Evolutionary conservation across 2,113 vertebrate genomes (phyloP).

Genomic region (Aegypius monachus): DNA sequence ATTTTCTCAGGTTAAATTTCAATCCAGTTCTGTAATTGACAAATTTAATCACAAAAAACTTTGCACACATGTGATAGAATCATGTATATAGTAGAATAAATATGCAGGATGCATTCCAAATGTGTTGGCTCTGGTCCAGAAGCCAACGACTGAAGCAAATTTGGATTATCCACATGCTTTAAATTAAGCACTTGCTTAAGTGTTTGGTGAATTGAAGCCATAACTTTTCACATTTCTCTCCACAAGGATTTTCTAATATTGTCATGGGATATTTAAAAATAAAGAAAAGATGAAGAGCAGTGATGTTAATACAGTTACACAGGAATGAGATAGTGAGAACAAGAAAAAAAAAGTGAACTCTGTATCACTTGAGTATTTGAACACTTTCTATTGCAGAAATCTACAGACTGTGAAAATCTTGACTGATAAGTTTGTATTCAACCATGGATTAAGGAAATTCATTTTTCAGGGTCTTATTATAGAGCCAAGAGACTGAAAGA

Average conservation of each 20-base stretch:
- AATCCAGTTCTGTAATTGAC: constrained; percentile 19
- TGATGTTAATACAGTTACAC: neutral
- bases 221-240: constrained; percentile 11
- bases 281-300: neutral
- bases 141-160: constrained; percentile 31
- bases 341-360: neutral
- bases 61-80: constrained; percentile 18
- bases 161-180: constrained; percentile 52
- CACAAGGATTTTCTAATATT: neutral
- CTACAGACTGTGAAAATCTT: neutral
- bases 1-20: constrained; percentile 7
- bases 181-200: constrained; percentile 56
- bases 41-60: constrained; percentile 49
- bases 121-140: constrained; percentile 17
- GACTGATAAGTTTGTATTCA: neutral
- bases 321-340: neutral
- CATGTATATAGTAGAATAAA: constrained; percentile 16
- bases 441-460: neutral
- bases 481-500: neutral
- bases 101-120: constrained; percentile 53
- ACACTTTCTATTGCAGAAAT: neutral
- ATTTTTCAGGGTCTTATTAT: neutral
- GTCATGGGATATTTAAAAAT: neutral
- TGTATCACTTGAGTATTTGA: neutral
- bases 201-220: constrained; percentile 2